These are phyloP conservation scores for Cremastobaeus sp. DNA, from an alignment of 2,888 invertebrate genomes.

Conservation along the genomic window DNA sequence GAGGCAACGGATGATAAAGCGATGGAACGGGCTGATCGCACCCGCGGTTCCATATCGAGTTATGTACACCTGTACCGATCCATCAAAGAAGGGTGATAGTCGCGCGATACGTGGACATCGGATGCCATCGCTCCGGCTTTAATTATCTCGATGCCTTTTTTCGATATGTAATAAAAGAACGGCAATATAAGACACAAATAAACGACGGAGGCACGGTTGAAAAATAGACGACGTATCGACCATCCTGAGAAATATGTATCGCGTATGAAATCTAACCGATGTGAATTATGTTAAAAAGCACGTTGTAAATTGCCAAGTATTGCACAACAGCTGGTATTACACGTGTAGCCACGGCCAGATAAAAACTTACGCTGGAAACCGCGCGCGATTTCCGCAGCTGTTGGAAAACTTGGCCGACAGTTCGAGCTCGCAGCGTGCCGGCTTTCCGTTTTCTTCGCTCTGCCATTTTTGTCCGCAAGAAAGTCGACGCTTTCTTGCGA, in stretches of 20 bases:
- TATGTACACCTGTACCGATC: slow-evolving; percentile 73
- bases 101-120: slow-evolving; percentile 69
- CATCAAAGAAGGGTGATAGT: slow-evolving; percentile 71
- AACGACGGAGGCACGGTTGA: slow-evolving; percentile 39
- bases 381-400: slow-evolving; percentile 54
- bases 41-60: slow-evolving; percentile 66
- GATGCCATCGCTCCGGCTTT: slow-evolving; percentile 65
- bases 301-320: slow-evolving; percentile 59
- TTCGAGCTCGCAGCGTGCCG: slow-evolving; percentile 1
- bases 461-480: not conserved
- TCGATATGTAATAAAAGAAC: slow-evolving; percentile 57
- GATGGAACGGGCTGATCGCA: slow-evolving; percentile 56
- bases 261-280: slow-evolving; percentile 60
- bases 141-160: slow-evolving; percentile 65
- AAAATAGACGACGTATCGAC: slow-evolving; percentile 60
- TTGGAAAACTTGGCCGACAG: slow-evolving; percentile 35
- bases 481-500: too few relatives aligned
- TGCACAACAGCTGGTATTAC: slow-evolving; percentile 62
- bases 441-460: slow-evolving; percentile 3
- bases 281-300: slow-evolving; percentile 60
- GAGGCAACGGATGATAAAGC: slow-evolving; percentile 35
- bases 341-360: slow-evolving; percentile 44
- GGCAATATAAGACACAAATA: slow-evolving; percentile 40
- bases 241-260: slow-evolving; percentile 60
- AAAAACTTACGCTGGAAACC: slow-evolving; percentile 38